These are phyloP conservation scores for Eucidaris tribuloides DNA, from an alignment of 35 echinoderm and acorn worm genomes.

Conservation along the genomic window DNA sequence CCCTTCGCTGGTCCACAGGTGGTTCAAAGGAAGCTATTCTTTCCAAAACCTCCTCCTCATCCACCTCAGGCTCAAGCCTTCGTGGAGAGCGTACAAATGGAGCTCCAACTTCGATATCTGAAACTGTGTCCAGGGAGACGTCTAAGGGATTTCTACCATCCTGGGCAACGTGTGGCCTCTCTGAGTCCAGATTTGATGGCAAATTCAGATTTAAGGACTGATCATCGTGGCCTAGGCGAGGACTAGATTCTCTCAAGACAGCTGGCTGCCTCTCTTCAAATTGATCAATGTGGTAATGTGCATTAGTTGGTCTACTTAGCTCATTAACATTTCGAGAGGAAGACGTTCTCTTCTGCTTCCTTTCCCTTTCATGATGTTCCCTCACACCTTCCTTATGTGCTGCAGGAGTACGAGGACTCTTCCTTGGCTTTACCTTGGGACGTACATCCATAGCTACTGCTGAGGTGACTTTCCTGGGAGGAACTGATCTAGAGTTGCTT, in stretches of 20 bases:
- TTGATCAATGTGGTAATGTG: no score
- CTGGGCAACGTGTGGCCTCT: neutral
- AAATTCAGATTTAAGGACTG: neutral
- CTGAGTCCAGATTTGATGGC: neutral
- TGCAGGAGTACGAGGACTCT: constrained; percentile 55
- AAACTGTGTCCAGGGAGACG: neutral
- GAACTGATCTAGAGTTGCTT: neutral
- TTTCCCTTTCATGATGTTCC: constrained; percentile 51
- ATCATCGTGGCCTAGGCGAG: no score
- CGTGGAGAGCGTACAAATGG: neutral
- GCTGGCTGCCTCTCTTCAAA: no score
- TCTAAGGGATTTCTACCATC: neutral
- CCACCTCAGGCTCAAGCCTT: neutral
- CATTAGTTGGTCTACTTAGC: no score
- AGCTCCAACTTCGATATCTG: neutral
- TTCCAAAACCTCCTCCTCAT: neutral
- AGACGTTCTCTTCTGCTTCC: neutral
- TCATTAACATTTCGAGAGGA: no score
- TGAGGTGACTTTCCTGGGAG: neutral
- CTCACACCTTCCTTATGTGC: constrained; percentile 41
- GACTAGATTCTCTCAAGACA: no score
- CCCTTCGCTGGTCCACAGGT: neutral
- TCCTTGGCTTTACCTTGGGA: constrained; percentile 16
- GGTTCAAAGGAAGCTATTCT: constrained; percentile 6
- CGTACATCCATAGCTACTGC: no score